Conservation (phyloP, 2,888 invertebrate species). For the Tipula helvola region DNA sequence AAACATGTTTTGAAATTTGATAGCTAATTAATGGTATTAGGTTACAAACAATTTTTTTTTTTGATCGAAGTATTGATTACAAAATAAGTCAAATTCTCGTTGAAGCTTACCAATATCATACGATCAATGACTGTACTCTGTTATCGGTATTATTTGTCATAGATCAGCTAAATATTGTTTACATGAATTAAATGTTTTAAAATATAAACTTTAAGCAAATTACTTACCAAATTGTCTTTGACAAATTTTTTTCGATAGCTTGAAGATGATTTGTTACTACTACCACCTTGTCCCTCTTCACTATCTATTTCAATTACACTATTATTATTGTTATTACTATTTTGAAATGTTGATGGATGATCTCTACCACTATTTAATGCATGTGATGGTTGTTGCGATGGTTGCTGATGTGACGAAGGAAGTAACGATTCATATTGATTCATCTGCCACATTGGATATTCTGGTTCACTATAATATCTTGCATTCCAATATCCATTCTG, state of each 20-base stretch:
- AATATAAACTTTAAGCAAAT: not conserved
- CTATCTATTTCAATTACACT: not conserved
- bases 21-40: too few species aligned
- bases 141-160: too few species aligned
- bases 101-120: too few species aligned
- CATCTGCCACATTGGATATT: not conserved
- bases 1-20: too few species aligned
- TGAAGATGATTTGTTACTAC: not conserved
- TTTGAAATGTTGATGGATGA: not conserved
- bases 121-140: too few species aligned
- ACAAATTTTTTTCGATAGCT: not conserved
- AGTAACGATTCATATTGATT: not conserved
- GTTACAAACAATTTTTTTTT: too few species aligned
- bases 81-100: too few species aligned
- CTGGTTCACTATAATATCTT: not conserved
- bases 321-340: not conserved
- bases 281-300: not conserved
- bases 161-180: too few species aligned
- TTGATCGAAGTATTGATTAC: too few species aligned
- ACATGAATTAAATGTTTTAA: not conserved
- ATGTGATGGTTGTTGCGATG: not conserved
- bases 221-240: not conserved
- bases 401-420: not conserved
- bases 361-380: not conserved
- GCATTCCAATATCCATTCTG: not conserved